phyloP scores from a whole-genome alignment of 2,113 vertebrate genomes.

The Tragulus kanchil region DNA sequence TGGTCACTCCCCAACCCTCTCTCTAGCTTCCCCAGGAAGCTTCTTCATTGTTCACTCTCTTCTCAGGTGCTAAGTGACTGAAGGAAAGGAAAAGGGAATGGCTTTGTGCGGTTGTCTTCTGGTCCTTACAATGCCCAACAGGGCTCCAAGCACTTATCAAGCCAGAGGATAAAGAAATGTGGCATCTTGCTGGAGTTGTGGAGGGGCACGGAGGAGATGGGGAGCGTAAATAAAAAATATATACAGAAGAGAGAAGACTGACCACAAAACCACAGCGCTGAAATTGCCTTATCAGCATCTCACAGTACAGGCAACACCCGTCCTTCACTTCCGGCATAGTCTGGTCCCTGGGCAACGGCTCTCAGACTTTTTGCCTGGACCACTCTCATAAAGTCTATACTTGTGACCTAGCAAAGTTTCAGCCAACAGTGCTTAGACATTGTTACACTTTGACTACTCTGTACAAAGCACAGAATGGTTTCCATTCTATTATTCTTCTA shows the following conservation, averaged over 20 bases:
- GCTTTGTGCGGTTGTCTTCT: neutral
- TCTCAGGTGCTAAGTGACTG: neutral
- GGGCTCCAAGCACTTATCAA: neutral
- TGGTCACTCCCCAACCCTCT: neutral
- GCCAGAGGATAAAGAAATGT: neutral
- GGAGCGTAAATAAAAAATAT: neutral
- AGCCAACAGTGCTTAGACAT: neutral
- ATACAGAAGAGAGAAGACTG: neutral
- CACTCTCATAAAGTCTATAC: neutral
- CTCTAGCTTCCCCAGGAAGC: neutral
- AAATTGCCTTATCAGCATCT: neutral
- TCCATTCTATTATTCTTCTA: neutral
- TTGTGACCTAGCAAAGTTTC: neutral
- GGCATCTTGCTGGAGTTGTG: neutral
- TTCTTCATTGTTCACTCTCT: neutral
- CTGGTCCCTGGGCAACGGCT: neutral
- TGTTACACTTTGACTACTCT: neutral
- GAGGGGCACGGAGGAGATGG: neutral
- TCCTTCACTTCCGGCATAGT: neutral
- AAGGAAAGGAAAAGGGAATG: neutral
- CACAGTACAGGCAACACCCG: neutral
- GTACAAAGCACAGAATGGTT: slow-evolving; percentile 10
- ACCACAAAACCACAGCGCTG: neutral
- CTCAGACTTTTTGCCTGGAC: neutral
- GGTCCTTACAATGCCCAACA: neutral